A percentile compares a stretch with the other conserved stretches of the same genome.
These are phyloP conservation scores for Euthynnus affinis DNA, from an alignment of 2,797 vertebrate genomes.

Conservation along the genomic window DNA sequence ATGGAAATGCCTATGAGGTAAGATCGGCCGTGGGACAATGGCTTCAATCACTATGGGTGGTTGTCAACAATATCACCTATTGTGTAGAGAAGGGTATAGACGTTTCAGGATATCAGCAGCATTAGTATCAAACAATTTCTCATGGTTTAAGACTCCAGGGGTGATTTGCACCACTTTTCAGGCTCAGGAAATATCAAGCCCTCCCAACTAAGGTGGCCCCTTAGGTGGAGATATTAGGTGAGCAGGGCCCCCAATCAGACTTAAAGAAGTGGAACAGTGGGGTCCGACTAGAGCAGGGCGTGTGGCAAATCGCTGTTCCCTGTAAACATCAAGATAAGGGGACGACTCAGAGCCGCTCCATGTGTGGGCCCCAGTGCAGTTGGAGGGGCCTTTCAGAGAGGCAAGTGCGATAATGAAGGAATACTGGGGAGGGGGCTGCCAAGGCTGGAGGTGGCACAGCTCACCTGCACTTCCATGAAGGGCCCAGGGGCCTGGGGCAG, in stretches of 20 bases:
- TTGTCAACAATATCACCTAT: conserved; percentile 84
- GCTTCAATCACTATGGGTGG: conserved; percentile 81
- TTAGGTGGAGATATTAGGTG: conserved; percentile 81
- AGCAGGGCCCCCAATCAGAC: conserved; percentile 77
- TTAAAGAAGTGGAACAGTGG: conserved; percentile 84
- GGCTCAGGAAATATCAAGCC: conserved; percentile 78
- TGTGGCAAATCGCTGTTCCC: conserved; percentile 87
- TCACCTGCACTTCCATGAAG: conserved; percentile 85
- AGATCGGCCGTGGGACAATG: conserved; percentile 81
- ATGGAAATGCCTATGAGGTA: conserved; percentile 84
- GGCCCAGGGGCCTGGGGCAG: conserved; percentile 79
- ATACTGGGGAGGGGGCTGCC: conserved; percentile 78
- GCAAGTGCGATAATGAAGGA: conserved; percentile 81
- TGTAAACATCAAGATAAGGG: conserved; percentile 88
- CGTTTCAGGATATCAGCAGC: conserved; percentile 80
- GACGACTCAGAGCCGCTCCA: conserved; percentile 75
- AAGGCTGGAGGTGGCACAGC: conserved; percentile 82
- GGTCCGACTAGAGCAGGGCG: conserved; percentile 73
- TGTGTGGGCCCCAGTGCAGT: conserved; percentile 81
- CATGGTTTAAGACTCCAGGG: conserved; percentile 82
- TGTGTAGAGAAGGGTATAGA: conserved; percentile 75
- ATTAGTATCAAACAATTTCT: conserved; percentile 83
- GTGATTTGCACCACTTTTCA: conserved; percentile 87
- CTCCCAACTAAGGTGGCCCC: conserved; percentile 76
- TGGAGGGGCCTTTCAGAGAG: conserved; percentile 78